Base-by-base conservation (phyloP, 2,113 vertebrate genomes). In the Eptesicus fuscus region DNA sequence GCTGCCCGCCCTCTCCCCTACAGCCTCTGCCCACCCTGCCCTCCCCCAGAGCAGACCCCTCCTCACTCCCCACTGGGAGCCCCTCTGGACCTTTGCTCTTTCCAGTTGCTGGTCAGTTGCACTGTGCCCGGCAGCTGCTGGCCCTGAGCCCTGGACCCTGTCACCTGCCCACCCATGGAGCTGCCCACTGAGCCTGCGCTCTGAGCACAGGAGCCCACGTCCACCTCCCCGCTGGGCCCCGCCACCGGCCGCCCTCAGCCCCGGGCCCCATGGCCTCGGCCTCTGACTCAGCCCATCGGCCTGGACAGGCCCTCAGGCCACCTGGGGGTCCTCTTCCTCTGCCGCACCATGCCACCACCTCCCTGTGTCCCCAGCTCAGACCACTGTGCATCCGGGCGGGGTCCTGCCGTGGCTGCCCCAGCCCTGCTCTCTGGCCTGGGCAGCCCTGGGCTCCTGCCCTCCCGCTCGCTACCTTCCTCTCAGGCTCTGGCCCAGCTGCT, bases 341-440 rank as follows among this genome's bases (percentile, higher is more conserved):
- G 30, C 17, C 37, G 8, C 4, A 7, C 49, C 17, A 25, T 16
- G 69, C 49, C 49, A 2, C 11, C 1, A 9, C 6, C 17, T 3
- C 7, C 0, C 69, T 67, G 32, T 1, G 17, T 44, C 73, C 30
- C 78, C 10, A 17, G 7, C 5, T 63, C 28, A 10, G 32, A 37
- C 23, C 28, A 2, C 11, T 37, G 35, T 11, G 59, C 69, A 1
- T 9, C 16, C 23, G 1, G 17, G 10, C 7, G 20, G 2, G 23
- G 30, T 61, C 61, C 20, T 1, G 1, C 0, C 0, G 0, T 1
- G 25, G 40, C 4, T 16, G 6, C 30, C 35, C 32, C 35, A 13
- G 47, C 10, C 49, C 22, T 2, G 13, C 3, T 32, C 56, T 20
- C 7, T 9, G 11, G 1, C 20, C 9, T 4, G 18, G 30, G 35